These are phyloP conservation scores for Venusia cambrica DNA, from an alignment of 2,888 invertebrate species.

Conservation along the genomic window DNA sequence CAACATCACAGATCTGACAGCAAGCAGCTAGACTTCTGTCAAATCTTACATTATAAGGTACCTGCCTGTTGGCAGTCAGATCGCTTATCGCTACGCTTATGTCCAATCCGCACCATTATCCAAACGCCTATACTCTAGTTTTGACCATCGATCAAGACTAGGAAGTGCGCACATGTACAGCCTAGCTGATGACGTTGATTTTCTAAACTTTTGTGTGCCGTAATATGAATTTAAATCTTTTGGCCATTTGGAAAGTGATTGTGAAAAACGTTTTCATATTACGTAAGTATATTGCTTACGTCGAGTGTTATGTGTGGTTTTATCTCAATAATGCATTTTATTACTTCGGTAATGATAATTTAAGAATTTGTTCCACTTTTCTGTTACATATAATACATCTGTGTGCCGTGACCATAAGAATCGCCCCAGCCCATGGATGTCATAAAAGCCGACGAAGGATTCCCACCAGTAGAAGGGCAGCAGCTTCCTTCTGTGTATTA, in stretches of 20 bases:
- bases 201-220: slow-evolving; percentile 9
- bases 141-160: slow-evolving; percentile 18
- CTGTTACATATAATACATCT: no score
- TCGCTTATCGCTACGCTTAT: slow-evolving; percentile 10
- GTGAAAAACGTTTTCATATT: slow-evolving; percentile 12
- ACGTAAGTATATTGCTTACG: slow-evolving; percentile 7
- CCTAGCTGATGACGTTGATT: slow-evolving; percentile 13
- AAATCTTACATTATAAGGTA: no score
- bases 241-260: slow-evolving; percentile 15
- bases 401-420: no score
- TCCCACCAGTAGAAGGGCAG: no score
- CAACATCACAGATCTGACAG: no score
- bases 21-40: no score
- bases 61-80: no score
- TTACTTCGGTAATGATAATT: slow-evolving; percentile 6
- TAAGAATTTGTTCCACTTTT: slow-evolving; percentile 7
- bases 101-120: not conserved
- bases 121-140: slow-evolving; percentile 9
- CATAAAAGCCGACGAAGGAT: no score
- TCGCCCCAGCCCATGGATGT: no score
- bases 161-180: slow-evolving; percentile 17
- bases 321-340: slow-evolving; percentile 10
- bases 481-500: no score
- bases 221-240: slow-evolving; percentile 7
- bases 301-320: slow-evolving; percentile 8